Conservation (phyloP, 1,140 invertebrate species). For the Oreohelix idahoensis region DNA sequence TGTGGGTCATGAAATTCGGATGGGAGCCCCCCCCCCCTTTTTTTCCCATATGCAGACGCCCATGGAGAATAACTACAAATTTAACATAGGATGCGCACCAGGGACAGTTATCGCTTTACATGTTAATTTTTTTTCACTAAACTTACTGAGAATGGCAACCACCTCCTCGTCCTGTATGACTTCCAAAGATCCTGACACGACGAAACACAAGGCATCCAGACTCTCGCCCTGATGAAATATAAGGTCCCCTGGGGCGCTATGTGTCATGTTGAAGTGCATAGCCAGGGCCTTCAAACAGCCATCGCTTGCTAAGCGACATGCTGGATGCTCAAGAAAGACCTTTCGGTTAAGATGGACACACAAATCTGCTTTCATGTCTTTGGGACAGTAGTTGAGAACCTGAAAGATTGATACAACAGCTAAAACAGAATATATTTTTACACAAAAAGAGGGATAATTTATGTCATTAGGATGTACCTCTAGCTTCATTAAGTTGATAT, state of each 20-base stretch:
- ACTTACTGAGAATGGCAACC: conserved; percentile 94
- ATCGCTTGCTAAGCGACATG: conserved; percentile 97
- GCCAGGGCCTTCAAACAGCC: conserved; percentile 97
- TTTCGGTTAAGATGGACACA: conserved; percentile 99
- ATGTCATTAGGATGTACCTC: no score
- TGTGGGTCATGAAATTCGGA: no score
- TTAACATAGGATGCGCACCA: no score
- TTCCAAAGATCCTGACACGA: conserved; percentile 98
- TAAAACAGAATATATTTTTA: no score
- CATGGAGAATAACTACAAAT: no score
- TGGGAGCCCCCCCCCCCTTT: no score
- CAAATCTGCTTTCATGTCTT: conserved; percentile 99
- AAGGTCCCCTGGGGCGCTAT: conserved; percentile 76
- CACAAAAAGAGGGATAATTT: no score
- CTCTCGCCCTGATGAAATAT: conserved; percentile 87
- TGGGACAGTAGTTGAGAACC: conserved; percentile 99
- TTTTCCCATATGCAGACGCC: no score
- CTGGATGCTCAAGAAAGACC: conserved; percentile 99
- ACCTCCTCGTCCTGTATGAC: conserved; percentile 99
- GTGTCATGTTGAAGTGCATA: conserved; percentile 99
- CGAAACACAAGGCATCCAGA: conserved; percentile 98
- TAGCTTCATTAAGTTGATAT: no score
- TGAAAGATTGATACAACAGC: no score
- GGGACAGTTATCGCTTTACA: no score
- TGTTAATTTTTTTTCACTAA: conserved; percentile 78